These are phyloP conservation scores for Sus cebifrons DNA, from an alignment of 2,797 vertebrate genomes.

Conservation along the genomic window DNA sequence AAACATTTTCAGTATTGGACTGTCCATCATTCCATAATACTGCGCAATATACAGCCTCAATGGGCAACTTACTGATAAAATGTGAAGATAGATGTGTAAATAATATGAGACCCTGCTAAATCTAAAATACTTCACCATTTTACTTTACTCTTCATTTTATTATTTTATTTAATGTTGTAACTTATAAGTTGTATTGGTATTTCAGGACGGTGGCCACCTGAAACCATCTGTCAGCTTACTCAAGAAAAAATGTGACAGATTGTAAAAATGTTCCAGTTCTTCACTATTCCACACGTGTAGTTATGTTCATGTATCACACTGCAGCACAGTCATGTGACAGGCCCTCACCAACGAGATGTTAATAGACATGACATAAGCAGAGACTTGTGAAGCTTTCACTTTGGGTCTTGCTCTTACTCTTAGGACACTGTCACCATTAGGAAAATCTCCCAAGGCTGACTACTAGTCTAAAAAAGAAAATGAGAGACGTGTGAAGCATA, in stretches of 20 bases:
- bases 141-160: not conserved
- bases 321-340: not conserved
- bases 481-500: not conserved
- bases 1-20: not conserved
- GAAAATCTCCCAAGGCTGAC: not conserved
- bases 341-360: not conserved
- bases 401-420: not conserved
- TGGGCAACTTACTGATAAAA: not conserved
- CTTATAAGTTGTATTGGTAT: not conserved
- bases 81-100: not conserved
- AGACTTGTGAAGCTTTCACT: not conserved
- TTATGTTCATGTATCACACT: not conserved
- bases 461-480: not conserved
- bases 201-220: not conserved
- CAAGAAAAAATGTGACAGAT: not conserved
- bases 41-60: not conserved
- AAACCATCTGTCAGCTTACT: not conserved
- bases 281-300: not conserved
- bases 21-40: not conserved
- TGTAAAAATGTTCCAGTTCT: not conserved
- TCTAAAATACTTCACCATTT: not conserved
- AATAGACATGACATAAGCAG: not conserved
- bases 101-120: not conserved
- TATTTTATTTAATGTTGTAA: slow-evolving; percentile 2
- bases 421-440: not conserved